Evolutionary conservation across 2,797 vertebrate species (phyloP), one percentile per base, ranked within the genome.

Genomic region (Pogonophryne albipinna): DNA sequence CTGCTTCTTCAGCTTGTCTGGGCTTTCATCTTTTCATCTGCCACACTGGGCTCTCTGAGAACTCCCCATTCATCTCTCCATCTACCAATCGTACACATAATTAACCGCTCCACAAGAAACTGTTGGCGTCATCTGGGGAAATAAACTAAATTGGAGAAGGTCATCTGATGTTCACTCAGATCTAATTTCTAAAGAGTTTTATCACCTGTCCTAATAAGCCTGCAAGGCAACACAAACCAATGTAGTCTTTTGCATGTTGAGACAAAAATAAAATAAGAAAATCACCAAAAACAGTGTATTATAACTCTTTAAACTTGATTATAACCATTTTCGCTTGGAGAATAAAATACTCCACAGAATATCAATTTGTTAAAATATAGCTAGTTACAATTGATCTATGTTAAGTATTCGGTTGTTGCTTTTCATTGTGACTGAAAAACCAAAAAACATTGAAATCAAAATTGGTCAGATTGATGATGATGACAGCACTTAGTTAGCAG

Each of bases 11-110:
- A 60, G 76, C 79, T 66, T 53, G 27, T 52, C 58, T 44, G 55
- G 51, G 66, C 83, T 89, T 88, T 90, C 71, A 85, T 80, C 85
- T 84, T 83, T 76, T 81, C 82, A 74, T 80, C 71, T 64, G 44
- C 62, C 68, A 77, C 5, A 7, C 59, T 50, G 52, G 51, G 50
- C 41, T 66, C 66, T 75, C 70, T 4, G 31, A 82, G 56, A 83
- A 74, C 55, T 19, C 55, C 56, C 71, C 12, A 67, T 83, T 85
- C 78, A 84, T 69, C 13, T 83, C 71, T 66, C 66, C 4, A 80
- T 82, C 68, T 52, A 82, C 82, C 67, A 52, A 79, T 83, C 76
- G 82, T 78, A 79, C 76, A 79, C 62, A 56, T 82, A 82, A 92
- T 90, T 87, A 89, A 70, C 67, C 60, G 45, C 69, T 46, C 6